Percentiles rank a stretch among this genome's conserved stretches.
These are phyloP conservation scores for Bujurquina vittata DNA, from an alignment of 2,113 vertebrate species.

Conservation along the genomic window DNA sequence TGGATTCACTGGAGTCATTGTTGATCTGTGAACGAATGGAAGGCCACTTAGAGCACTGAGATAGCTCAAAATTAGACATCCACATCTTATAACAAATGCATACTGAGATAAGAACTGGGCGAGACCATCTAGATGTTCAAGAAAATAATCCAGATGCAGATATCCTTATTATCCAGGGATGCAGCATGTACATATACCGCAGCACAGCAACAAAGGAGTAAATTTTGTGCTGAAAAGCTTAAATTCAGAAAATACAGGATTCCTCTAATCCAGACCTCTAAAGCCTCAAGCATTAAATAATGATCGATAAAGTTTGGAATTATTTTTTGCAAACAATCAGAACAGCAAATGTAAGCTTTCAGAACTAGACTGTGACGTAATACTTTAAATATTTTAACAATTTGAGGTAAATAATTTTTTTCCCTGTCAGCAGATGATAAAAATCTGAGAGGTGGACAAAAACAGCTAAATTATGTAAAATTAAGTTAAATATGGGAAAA, in stretches of 20 bases:
- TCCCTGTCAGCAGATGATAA: not conserved
- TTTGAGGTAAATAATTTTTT: not conserved
- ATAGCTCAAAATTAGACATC: not conserved
- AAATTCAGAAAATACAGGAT: fast-evolving
- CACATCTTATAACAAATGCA: not conserved
- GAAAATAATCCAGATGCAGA: not conserved
- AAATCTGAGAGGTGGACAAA: not conserved
- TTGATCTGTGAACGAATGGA: not conserved
- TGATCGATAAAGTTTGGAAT: too few species aligned
- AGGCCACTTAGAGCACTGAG: not conserved
- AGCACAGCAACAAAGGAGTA: not conserved
- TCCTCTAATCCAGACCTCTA: not conserved
- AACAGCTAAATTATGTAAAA: not conserved
- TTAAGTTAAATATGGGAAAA: not conserved
- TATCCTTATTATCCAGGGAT: not conserved
- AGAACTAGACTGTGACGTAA: not conserved
- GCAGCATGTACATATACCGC: not conserved
- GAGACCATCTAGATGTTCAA: not conserved
- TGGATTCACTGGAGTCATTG: not conserved
- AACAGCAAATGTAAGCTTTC: not conserved
- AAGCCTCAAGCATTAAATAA: not conserved
- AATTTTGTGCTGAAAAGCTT: not conserved
- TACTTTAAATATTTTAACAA: not conserved
- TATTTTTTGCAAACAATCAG: not conserved
- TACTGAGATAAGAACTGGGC: not conserved